Conservation (phyloP, 2,888 invertebrate species). For the Melangyna quadrimaculata region DNA sequence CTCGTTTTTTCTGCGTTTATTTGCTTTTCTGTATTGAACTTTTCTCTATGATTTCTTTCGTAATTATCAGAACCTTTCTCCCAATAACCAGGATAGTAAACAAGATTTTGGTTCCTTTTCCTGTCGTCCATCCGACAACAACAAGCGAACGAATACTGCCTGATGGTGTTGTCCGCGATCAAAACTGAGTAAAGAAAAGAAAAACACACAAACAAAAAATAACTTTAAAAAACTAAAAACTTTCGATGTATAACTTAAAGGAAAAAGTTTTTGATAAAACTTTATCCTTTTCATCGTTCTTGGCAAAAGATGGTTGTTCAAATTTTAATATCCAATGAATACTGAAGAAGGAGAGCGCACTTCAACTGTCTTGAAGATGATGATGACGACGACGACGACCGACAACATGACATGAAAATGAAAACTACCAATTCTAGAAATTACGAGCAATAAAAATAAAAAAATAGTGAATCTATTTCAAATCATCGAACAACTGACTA, state of each 20-base stretch:
- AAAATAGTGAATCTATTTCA: too few species aligned
- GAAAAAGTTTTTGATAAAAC: conserved; percentile 48
- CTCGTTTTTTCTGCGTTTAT: neutral
- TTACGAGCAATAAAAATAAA: neutral
- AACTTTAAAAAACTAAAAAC: conserved; percentile 24
- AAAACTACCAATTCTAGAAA: neutral
- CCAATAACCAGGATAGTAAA: conserved; percentile 59
- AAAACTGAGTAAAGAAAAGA: neutral
- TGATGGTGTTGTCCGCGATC: conserved; percentile 13
- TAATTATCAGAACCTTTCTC: conserved; percentile 59
- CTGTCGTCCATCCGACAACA: conserved; percentile 19
- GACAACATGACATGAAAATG: neutral
- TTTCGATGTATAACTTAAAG: conserved; percentile 29
- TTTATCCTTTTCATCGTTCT: conserved; percentile 33
- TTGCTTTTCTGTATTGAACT: conserved; percentile 11
- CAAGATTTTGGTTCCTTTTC: conserved; percentile 45
- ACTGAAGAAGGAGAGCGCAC: conserved; percentile 26
- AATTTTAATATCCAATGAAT: conserved; percentile 68
- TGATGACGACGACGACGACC: neutral
- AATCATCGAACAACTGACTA: neutral
- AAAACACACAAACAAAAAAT: neutral
- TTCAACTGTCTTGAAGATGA: conserved; percentile 14
- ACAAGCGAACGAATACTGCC: neutral
- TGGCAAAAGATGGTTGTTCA: conserved; percentile 31
- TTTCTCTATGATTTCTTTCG: conserved; percentile 50